A percentile compares a stretch with the other conserved stretches of the same genome.
Evolutionary conservation across 2,797 vertebrate genomes (phyloP).

Genomic region (Chelidonichthys spinosus): DNA sequence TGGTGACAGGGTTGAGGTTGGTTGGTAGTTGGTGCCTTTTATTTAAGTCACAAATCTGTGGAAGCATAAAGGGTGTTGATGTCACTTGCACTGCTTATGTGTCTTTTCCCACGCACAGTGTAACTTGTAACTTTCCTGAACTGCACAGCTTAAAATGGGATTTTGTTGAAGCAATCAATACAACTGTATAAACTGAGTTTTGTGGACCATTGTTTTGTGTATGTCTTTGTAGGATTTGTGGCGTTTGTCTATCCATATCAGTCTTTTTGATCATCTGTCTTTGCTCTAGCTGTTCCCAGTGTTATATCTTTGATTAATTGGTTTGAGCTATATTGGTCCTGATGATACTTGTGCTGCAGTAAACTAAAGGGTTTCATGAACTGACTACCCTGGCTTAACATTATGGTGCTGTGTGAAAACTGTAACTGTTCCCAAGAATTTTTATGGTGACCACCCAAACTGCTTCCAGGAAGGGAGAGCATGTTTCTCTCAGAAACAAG

Average conservation of each 20-base stretch:
- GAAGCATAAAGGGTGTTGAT: not conserved
- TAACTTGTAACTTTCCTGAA: not conserved
- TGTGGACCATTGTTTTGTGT: not conserved
- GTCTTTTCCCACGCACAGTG: not conserved
- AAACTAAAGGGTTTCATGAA: not conserved
- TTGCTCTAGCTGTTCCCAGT: not conserved
- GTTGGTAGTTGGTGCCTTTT: not conserved
- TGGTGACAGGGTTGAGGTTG: not conserved
- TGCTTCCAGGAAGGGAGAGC: not conserved
- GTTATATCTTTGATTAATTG: not conserved
- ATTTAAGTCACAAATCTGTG: constrained; percentile 13
- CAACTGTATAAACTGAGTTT: not conserved
- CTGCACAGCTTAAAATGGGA: not conserved
- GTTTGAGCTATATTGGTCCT: not conserved
- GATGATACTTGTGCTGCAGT: not conserved
- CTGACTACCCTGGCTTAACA: not conserved
- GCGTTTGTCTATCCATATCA: not conserved
- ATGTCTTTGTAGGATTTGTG: not conserved
- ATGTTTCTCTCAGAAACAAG: not conserved
- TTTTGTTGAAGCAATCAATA: not conserved
- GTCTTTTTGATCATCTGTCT: not conserved
- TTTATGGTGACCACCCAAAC: not conserved
- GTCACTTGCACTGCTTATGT: too few relatives aligned
- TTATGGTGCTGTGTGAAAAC: not conserved
- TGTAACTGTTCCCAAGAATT: not conserved